Evolutionary conservation across 2,797 vertebrate species (phyloP), one percentile per base, ranked within the genome.

Genomic region (Huso huso): DNA sequence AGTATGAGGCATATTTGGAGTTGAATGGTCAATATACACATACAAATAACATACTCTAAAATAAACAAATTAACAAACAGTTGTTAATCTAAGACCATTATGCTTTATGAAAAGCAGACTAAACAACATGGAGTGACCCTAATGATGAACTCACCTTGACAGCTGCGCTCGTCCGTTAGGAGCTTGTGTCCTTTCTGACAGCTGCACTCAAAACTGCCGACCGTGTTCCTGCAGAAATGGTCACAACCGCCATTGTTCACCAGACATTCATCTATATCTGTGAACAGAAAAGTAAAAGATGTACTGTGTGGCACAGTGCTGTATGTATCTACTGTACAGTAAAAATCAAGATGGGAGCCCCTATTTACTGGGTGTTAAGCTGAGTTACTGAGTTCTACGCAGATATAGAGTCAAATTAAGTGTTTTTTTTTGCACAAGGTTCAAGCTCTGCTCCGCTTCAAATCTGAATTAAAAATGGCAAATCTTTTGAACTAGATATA

Each of bases 191-290:
- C 96, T 76, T 95, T 98, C 78, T 90, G 94, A 76, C 96, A 99
- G 87, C 96, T 94, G 77, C 96, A 99, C 72, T 98, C 96, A 8
- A 98, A 97, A 79, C 95, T 98, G 69, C 96, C 96, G 71, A 99
- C 95, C 0, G 96, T 98, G 83, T 99, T 98, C 37, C 93, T 75
- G 84, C 96, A 99, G 83, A 93, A 94, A 79, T 99, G 96, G 79
- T 99, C 96, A 2, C 96, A 99, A 76, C 96, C 95, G 0, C 95
- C 96, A 0, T 95, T 96, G 82, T 95, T 95, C 74, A 90, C 88
- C 86, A 91, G 81, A 74, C 96, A 99, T 75, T 99, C 96, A 11
- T 98, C 94, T 6, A 98, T 96, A 75, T 99, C 96, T 99, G 87
- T 12, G 59, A 12, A 63, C 8, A 68, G 62, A 15, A 49, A 6